Percentiles rank a stretch among this genome's conserved stretches.
Evolutionary conservation across 2,797 vertebrate genomes (phyloP).

Genomic region (Synanceia verrucosa): DNA sequence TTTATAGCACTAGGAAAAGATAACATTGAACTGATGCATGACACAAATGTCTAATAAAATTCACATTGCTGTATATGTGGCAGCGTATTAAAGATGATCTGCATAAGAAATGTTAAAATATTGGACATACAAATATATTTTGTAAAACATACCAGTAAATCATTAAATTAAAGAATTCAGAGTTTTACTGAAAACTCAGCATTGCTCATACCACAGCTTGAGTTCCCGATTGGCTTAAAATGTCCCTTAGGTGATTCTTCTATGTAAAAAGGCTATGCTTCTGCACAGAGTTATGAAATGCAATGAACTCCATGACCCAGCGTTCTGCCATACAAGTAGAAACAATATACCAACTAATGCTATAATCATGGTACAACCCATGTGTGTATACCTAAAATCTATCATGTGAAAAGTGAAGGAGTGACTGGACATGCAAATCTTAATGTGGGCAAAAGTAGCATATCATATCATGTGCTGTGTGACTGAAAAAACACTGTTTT

Average conservation of each 20-base stretch:
- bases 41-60: background rate
- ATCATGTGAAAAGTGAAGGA: background rate
- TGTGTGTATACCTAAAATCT: background rate
- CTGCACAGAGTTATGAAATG: background rate
- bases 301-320: background rate
- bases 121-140: background rate
- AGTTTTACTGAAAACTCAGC: conserved; percentile 53
- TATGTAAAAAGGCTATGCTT: background rate
- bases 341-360: background rate
- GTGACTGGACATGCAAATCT: background rate
- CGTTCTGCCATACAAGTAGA: background rate
- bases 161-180: conserved; percentile 21
- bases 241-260: conserved; percentile 67
- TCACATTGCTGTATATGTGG: background rate
- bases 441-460: background rate
- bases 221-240: conserved; percentile 67
- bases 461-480: background rate
- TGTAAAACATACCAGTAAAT: background rate
- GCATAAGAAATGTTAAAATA: background rate
- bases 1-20: background rate
- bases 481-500: background rate
- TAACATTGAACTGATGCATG: background rate
- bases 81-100: background rate
- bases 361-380: background rate
- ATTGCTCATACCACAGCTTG: conserved; percentile 69